phyloP scores from a whole-genome alignment of 1,140 invertebrate species.

The Drosophila repletoides region DNA sequence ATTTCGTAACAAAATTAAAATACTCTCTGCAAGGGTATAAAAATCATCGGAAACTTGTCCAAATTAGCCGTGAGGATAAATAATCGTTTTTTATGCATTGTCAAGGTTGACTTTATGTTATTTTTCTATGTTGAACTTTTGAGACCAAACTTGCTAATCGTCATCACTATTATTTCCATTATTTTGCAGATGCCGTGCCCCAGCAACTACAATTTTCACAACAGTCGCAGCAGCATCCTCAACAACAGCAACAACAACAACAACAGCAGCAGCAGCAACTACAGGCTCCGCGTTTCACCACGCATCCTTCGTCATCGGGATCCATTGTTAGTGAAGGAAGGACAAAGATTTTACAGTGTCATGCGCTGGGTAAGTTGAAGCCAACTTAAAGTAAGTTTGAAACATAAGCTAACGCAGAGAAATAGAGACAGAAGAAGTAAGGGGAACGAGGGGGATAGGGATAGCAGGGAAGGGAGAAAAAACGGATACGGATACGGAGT shows the following conservation, averaged over 20 bases:
- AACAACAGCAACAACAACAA: constrained; percentile 43
- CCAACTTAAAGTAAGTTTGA: constrained; percentile 14
- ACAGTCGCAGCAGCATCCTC: constrained; percentile 7
- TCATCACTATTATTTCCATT: constrained; percentile 13
- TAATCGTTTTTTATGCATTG: too few relatives aligned
- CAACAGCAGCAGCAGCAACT: constrained; percentile 37
- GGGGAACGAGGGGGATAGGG: not conserved
- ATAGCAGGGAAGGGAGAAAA: not conserved
- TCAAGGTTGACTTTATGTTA: constrained; percentile 1
- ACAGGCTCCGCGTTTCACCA: constrained; percentile 90
- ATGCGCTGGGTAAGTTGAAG: constrained; percentile 89
- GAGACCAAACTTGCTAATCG: constrained; percentile 31
- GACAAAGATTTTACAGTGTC: constrained; percentile 94
- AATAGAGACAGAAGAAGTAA: not conserved
- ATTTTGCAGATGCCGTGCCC: constrained; percentile 50
- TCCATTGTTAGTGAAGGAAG: constrained; percentile 92
- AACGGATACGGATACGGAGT: too few relatives aligned
- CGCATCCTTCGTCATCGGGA: constrained; percentile 90
- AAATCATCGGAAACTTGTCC: too few relatives aligned
- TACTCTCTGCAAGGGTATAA: too few relatives aligned
- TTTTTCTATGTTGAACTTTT: constrained; percentile 21
- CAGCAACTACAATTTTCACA: constrained; percentile 12
- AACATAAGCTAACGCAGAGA: constrained; percentile 18
- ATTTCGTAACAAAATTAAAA: too few relatives aligned
- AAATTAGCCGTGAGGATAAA: too few relatives aligned